Evolutionary conservation across 2,888 invertebrate genomes (phyloP).

Genomic region (Amphipoea oculea): DNA sequence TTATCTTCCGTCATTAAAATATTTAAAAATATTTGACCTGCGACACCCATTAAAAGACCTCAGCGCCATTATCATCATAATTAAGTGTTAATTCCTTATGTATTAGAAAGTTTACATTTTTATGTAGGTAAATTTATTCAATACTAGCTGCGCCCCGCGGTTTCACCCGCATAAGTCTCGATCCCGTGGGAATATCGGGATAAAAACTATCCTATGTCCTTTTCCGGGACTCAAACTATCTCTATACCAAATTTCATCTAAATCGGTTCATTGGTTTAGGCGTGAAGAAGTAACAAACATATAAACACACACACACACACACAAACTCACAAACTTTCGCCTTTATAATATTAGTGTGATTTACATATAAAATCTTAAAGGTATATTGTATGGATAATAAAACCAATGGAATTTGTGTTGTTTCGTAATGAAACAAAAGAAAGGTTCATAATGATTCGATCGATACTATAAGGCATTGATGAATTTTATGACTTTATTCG

Average conservation of each 20-base stretch:
- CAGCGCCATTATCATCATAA: slow-evolving; percentile 54
- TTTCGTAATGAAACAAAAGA: slow-evolving; percentile 51
- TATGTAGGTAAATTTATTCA: slow-evolving; percentile 55
- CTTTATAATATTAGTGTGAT: no score
- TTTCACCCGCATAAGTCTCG: no score
- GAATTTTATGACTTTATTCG: slow-evolving; percentile 35
- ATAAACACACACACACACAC: no score
- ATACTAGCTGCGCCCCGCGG: no score
- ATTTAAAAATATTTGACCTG: slow-evolving; percentile 39
- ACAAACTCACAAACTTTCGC: no score
- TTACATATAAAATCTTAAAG: slow-evolving; percentile 38
- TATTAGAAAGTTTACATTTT: slow-evolving; percentile 66
- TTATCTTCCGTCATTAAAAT: slow-evolving; percentile 33
- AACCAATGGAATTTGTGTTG: slow-evolving; percentile 46
- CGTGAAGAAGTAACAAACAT: no score
- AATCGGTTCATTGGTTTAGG: no score
- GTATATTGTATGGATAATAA: slow-evolving; percentile 33
- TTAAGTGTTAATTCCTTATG: slow-evolving; percentile 56
- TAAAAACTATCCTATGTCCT: no score
- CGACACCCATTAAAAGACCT: slow-evolving; percentile 50
- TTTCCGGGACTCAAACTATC: no score
- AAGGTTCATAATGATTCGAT: slow-evolving; percentile 33
- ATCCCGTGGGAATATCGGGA: no score
- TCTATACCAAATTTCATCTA: no score
- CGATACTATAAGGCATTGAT: slow-evolving; percentile 29